These are phyloP conservation scores for Sinohyriopsis cumingii DNA, from an alignment of 2,888 invertebrate species.

Conservation along the genomic window DNA sequence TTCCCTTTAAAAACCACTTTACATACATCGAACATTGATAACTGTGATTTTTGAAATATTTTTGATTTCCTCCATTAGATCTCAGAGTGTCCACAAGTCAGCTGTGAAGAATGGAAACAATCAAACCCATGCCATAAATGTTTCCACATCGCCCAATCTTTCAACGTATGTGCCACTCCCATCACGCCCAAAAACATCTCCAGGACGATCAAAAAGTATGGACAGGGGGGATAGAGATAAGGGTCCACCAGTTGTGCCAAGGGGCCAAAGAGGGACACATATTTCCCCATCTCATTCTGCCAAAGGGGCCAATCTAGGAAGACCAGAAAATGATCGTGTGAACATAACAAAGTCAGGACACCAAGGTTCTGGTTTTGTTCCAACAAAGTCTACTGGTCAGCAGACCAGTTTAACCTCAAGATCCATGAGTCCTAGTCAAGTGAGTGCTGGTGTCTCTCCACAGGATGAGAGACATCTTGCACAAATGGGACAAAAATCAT, in stretches of 20 bases:
- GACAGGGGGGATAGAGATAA: conserved; percentile 14
- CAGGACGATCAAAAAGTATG: conserved; percentile 11
- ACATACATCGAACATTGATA: too few species aligned
- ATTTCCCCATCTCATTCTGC: too few species aligned
- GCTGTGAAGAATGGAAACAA: conserved; percentile 39
- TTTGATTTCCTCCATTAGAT: conserved; percentile 33
- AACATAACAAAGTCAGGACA: too few species aligned
- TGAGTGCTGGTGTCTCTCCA: background rate
- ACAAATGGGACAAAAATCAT: conserved; percentile 4
- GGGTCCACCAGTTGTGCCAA: conserved; percentile 24
- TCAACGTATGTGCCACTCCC: conserved; percentile 1
- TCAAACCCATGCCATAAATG: background rate
- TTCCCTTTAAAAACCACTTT: background rate
- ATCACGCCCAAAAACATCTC: conserved; percentile 20
- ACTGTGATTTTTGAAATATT: background rate
- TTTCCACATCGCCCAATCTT: background rate
- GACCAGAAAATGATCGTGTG: too few species aligned
- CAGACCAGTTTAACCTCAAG: conserved; percentile 12
- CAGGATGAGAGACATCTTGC: background rate
- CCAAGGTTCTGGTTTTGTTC: too few species aligned
- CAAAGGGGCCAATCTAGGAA: too few species aligned
- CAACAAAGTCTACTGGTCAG: too few species aligned
- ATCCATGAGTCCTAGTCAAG: conserved; percentile 18
- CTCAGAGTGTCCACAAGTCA: conserved; percentile 46
- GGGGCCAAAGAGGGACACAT: background rate